Conservation (phyloP, 2,888 invertebrate species). For the Stratiomys singularior region DNA sequence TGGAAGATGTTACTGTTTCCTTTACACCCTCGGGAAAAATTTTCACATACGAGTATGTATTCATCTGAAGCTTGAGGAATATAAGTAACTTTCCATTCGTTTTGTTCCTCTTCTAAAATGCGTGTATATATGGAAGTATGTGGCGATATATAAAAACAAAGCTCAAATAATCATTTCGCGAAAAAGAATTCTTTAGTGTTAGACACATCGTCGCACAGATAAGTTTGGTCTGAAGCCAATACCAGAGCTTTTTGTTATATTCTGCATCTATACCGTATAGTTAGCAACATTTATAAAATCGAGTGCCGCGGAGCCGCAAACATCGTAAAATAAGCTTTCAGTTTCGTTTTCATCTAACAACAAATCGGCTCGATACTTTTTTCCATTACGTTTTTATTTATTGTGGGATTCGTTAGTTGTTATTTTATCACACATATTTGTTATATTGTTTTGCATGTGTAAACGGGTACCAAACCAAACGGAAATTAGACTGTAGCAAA, state of each 20-base stretch:
- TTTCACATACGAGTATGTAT: neutral
- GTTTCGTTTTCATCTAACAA: conserved; percentile 40
- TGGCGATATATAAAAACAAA: conserved; percentile 42
- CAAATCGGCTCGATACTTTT: conserved; percentile 12
- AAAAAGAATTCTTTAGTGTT: conserved; percentile 47
- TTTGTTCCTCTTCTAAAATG: neutral
- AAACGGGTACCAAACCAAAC: neutral
- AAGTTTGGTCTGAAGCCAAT: conserved; percentile 27
- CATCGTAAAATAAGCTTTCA: conserved; percentile 35
- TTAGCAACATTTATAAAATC: neutral
- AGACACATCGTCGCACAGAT: conserved; percentile 45
- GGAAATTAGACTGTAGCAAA: neutral
- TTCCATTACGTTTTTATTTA: neutral
- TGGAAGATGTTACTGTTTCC: neutral
- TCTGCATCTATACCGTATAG: neutral
- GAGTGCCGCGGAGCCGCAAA: conserved; percentile 13
- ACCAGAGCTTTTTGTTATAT: conserved; percentile 19
- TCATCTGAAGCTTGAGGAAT: conserved; percentile 18
- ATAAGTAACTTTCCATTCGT: conserved; percentile 2
- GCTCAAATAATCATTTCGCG: conserved; percentile 47
- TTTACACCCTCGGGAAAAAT: neutral
- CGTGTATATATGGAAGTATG: neutral
- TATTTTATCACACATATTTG: neutral
- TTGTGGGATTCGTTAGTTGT: neutral
- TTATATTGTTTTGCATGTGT: neutral